These are phyloP conservation scores for Coreius guichenoti DNA, from an alignment of 2,797 vertebrate genomes.

Conservation along the genomic window DNA sequence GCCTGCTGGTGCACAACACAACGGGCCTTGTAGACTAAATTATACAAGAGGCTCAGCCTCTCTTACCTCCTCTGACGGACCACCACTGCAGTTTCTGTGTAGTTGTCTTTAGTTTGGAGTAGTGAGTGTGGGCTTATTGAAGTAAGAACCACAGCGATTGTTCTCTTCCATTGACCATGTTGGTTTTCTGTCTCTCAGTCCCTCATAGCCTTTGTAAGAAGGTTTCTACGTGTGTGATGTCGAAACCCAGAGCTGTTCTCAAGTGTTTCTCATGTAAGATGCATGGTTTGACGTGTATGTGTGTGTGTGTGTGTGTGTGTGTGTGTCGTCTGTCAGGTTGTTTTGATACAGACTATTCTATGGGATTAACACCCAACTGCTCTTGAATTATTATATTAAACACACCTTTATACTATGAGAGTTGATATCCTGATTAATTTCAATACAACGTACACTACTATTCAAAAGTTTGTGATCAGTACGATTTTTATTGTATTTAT, in stretches of 20 bases:
- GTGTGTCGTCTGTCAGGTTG: constrained; percentile 46
- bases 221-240: constrained; percentile 90
- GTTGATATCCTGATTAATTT: neutral
- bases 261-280: constrained; percentile 92
- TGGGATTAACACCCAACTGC: neutral
- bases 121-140: neutral
- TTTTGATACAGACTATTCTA: constrained; percentile 7
- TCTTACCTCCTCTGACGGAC: constrained; percentile 1
- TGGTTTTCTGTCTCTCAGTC: constrained; percentile 81
- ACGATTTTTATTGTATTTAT: neutral
- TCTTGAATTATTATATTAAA: constrained; percentile 7
- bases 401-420: constrained; percentile 20
- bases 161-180: constrained; percentile 38
- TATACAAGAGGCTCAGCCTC: constrained; percentile 7
- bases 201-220: constrained; percentile 88
- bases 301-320: constrained; percentile 60
- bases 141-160: neutral
- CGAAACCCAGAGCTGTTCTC: constrained; percentile 85
- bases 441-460: neutral
- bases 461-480: constrained; percentile 1
- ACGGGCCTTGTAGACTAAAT: neutral
- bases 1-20: neutral
- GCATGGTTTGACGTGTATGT: constrained; percentile 70
- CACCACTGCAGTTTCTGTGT: neutral
- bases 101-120: constrained; percentile 5